Conservation (phyloP, 1,140 invertebrate genomes). For the Caenorhabditis inopinata region DNA sequence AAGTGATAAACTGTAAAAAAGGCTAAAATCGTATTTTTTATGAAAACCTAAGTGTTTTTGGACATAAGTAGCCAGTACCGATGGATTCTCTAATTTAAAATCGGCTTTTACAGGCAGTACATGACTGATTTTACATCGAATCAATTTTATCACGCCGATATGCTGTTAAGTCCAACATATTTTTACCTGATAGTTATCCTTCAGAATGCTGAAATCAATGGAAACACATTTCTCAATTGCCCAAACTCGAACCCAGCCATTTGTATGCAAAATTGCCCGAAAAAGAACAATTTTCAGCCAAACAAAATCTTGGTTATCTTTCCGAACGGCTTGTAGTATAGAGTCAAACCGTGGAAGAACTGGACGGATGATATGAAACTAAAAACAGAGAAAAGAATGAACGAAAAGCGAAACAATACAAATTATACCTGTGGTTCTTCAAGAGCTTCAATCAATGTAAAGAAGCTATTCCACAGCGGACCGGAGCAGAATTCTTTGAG, state of each 20-base stretch:
- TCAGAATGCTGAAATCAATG: background rate
- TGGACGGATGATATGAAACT: slow-evolving; percentile 35
- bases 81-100: too few species aligned
- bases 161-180: too few species aligned
- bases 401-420: too few species aligned
- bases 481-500: slow-evolving; percentile 1
- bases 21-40: too few species aligned
- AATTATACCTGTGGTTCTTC: slow-evolving; percentile 36
- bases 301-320: background rate
- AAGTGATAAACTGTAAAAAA: background rate
- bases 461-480: background rate
- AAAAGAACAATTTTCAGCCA: background rate
- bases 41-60: too few species aligned
- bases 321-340: background rate
- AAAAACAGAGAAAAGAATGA: too few species aligned
- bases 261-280: slow-evolving; percentile 25
- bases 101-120: too few species aligned
- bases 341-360: slow-evolving; percentile 20
- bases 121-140: too few species aligned
- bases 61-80: too few species aligned
- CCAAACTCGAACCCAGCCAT: slow-evolving; percentile 41
- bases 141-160: too few species aligned
- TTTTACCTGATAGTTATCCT: background rate
- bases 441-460: background rate
- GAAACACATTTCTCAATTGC: slow-evolving; percentile 20